Evolutionary conservation across 30 jellyfish, hydroid and myxozoan genomes (phyloP).

Genomic region (Rhopilema esculentum): DNA sequence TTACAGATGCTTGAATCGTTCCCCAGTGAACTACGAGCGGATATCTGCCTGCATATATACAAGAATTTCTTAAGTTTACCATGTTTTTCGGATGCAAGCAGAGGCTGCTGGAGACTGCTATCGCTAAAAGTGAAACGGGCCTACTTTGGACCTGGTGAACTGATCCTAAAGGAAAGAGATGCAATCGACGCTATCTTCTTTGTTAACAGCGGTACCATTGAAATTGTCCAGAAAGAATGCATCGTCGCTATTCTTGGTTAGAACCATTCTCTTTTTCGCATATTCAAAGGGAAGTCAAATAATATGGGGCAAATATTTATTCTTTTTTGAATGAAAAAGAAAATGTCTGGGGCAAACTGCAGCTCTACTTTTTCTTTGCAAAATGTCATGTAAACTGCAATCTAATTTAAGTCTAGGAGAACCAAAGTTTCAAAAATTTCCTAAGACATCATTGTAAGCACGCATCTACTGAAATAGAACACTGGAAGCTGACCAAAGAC

Average conservation of each 20-base stretch:
- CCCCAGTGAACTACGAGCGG: conserved; percentile 94
- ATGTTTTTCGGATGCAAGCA: conserved; percentile 77
- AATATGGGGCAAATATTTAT: no score
- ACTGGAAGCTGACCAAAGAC: no score
- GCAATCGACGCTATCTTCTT: conserved; percentile 84
- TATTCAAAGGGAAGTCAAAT: no score
- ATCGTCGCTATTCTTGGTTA: conserved; percentile 94
- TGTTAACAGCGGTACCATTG: conserved; percentile 92
- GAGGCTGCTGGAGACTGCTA: conserved; percentile 86
- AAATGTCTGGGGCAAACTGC: no score
- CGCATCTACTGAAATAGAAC: no score
- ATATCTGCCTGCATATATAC: conserved; percentile 84
- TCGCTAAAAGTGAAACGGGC: conserved; percentile 85
- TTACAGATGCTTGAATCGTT: conserved; percentile 88
- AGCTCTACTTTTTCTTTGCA: neutral
- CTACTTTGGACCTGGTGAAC: conserved; percentile 92
- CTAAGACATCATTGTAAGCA: no score
- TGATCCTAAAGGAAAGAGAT: conserved; percentile 86
- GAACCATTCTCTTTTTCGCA: neutral
- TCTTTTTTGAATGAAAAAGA: no score
- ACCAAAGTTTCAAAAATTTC: no score
- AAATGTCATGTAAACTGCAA: neutral
- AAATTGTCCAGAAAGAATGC: conserved; percentile 89
- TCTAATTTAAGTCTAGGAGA: no score
- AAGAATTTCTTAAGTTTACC: conserved; percentile 71